phyloP scores from a whole-genome alignment of 2,888 invertebrate species.

The Diaphora mendica region DNA sequence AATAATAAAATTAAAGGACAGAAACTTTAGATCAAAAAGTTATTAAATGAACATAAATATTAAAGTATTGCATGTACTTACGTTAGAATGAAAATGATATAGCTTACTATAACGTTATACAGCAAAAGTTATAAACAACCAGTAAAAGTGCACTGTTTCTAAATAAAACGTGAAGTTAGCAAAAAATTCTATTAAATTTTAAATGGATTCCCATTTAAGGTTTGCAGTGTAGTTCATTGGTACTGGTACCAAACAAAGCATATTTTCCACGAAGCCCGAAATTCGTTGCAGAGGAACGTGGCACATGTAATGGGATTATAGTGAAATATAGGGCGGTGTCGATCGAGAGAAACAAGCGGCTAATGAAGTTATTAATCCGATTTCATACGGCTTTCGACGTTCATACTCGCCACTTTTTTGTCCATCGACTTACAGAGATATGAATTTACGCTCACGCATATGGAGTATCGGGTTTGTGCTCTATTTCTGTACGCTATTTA shows the following conservation, averaged over 20 bases:
- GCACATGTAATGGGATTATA: conserved; percentile 81
- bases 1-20: no score
- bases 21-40: no score
- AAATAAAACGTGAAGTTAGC: background rate
- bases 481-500: background rate
- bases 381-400: conserved; percentile 80
- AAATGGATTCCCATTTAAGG: conserved; percentile 36
- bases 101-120: background rate
- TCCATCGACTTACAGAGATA: conserved; percentile 51
- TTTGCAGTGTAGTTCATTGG: conserved; percentile 35
- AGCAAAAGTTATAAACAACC: background rate
- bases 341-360: conserved; percentile 84
- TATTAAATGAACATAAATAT: no score
- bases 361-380: conserved; percentile 87
- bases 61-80: background rate
- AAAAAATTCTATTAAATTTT: conserved; percentile 14
- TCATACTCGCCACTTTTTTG: conserved; percentile 69
- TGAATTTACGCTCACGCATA: conserved; percentile 52
- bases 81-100: background rate
- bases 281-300: conserved; percentile 68
- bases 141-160: background rate
- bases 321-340: conserved; percentile 82
- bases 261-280: conserved; percentile 61
- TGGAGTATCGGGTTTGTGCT: conserved; percentile 39
- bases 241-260: conserved; percentile 40